Evolutionary conservation across 2,797 vertebrate genomes (phyloP).

Genomic region (Clarias fuscus): DNA sequence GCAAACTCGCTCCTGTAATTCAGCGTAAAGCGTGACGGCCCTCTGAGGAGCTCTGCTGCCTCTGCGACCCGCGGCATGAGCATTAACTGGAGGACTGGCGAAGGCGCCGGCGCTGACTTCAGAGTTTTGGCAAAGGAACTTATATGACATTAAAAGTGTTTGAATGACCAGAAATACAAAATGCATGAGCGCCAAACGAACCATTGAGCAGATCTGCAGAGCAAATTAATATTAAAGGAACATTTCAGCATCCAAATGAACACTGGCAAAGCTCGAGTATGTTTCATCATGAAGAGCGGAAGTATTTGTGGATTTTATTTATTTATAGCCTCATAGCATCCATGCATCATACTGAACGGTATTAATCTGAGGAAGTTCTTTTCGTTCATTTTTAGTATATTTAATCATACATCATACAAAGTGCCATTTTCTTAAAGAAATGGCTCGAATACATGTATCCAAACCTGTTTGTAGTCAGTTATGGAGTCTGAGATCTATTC

Average conservation of each 20-base stretch:
- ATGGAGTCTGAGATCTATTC: background rate
- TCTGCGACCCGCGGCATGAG: background rate
- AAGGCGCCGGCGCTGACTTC: background rate
- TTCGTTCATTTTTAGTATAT: background rate
- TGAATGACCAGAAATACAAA: slow-evolving; percentile 4
- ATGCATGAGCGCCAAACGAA: background rate
- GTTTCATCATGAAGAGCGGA: background rate
- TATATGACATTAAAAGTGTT: slow-evolving; percentile 1
- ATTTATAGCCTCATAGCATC: background rate
- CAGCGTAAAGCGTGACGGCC: slow-evolving; percentile 14
- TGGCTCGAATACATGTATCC: background rate
- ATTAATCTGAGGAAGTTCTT: background rate
- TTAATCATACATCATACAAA: background rate
- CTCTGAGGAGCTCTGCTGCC: background rate
- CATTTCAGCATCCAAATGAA: slow-evolving; percentile 2
- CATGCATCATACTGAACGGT: background rate
- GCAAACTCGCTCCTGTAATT: background rate
- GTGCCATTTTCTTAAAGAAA: background rate
- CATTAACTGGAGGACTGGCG: background rate
- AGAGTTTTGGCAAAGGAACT: background rate
- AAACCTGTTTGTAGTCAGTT: background rate
- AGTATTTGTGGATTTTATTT: background rate
- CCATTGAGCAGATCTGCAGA: background rate
- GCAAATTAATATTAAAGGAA: slow-evolving; percentile 5
- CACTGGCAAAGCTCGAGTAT: background rate